A percentile compares a stretch with the other conserved stretches of the same genome.
phyloP scores from a whole-genome alignment of 2,797 vertebrate species.

The Austrolebias charrua region DNA sequence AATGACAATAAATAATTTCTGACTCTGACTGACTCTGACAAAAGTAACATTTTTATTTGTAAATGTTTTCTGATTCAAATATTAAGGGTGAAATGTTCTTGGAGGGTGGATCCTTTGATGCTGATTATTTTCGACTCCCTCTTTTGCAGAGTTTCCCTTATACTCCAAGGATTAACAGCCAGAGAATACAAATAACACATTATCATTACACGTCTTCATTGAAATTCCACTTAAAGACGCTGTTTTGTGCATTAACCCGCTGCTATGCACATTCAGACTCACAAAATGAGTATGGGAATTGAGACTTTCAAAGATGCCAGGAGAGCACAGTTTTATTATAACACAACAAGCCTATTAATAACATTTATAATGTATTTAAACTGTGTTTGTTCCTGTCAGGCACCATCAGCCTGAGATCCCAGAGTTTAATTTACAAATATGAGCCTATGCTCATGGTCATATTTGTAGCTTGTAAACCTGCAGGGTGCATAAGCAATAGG shows the following conservation, averaged over 20 bases:
- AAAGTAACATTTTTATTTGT: background rate
- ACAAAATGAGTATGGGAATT: conserved; percentile 47
- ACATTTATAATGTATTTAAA: conserved; percentile 32
- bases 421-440: conserved; percentile 23
- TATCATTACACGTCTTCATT: conserved; percentile 43
- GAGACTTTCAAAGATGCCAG: conserved; percentile 37
- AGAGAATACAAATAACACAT: conserved; percentile 38
- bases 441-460: conserved; percentile 11
- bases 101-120: conserved; percentile 14
- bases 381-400: conserved; percentile 22
- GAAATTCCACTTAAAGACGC: conserved; percentile 43
- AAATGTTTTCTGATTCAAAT: conserved; percentile 11
- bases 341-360: conserved; percentile 46
- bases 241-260: conserved; percentile 38
- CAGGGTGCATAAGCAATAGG: background rate
- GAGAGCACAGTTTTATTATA: conserved; percentile 41
- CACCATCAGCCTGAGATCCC: conserved; percentile 15
- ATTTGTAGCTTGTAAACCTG: conserved; percentile 18
- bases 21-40: too few species aligned
- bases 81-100: conserved; percentile 17
- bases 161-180: conserved; percentile 28
- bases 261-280: conserved; percentile 26
- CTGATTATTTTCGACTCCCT: conserved; percentile 35
- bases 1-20: too few species aligned
- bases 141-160: conserved; percentile 35